Conservation (phyloP, 2,113 vertebrate species). For the Scytalopus superciliaris region DNA sequence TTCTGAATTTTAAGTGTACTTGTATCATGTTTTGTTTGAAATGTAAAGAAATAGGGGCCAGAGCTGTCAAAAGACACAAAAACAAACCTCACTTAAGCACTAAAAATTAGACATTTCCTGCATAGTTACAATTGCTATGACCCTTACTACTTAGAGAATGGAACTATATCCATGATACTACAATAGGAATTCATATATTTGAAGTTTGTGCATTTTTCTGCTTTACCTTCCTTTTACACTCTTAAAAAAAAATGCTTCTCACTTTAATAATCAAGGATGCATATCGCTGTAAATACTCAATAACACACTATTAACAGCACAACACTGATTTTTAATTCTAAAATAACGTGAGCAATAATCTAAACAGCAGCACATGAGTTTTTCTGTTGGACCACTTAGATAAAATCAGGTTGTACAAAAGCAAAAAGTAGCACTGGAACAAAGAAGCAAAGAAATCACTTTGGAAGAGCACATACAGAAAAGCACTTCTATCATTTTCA, state of each 20-base stretch:
- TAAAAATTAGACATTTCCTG: background rate
- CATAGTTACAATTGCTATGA: background rate
- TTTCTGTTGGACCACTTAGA: background rate
- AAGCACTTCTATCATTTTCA: background rate
- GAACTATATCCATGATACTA: background rate
- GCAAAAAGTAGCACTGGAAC: background rate
- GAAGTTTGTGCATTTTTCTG: background rate
- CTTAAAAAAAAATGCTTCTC: background rate
- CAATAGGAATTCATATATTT: background rate
- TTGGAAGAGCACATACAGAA: background rate
- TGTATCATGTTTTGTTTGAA: background rate
- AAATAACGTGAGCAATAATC: background rate
- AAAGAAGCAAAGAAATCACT: background rate
- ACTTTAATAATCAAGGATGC: background rate
- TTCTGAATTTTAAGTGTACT: background rate
- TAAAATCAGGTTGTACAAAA: background rate
- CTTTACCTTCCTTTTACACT: background rate
- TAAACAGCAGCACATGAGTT: background rate
- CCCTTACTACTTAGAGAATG: background rate
- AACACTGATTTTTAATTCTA: background rate
- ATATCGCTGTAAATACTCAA: background rate
- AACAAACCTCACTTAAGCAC: background rate
- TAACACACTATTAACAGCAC: background rate
- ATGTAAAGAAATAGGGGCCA: background rate
- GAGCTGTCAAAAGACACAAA: constrained; percentile 4